Conservation (phyloP, 2,888 invertebrate genomes). For the Cataglyphis altisquamis region DNA sequence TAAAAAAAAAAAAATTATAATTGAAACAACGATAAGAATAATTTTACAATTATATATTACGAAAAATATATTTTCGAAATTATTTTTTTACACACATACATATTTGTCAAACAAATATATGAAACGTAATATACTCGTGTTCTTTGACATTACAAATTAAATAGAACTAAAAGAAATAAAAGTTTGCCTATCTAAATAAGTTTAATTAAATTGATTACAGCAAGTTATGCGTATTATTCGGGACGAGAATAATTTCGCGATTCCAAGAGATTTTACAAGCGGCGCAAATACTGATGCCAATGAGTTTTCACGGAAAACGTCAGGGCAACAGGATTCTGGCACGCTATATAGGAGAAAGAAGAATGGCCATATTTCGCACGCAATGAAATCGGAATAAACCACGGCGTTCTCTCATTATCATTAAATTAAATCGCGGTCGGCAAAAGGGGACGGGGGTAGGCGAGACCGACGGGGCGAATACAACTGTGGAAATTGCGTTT, state of each 20-base stretch:
- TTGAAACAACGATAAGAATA: not conserved
- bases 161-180: slow-evolving; percentile 30
- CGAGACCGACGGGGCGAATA: slow-evolving; percentile 1
- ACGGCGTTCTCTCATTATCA: slow-evolving; percentile 55
- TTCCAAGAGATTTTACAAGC: not conserved
- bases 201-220: slow-evolving; percentile 69
- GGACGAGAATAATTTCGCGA: slow-evolving; percentile 34
- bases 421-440: slow-evolving; percentile 62
- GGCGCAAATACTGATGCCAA: not conserved
- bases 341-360: slow-evolving; percentile 4
- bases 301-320: slow-evolving; percentile 17
- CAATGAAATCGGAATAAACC: slow-evolving; percentile 60
- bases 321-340: not conserved
- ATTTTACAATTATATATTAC: not conserved
- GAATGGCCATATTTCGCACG: slow-evolving; percentile 48
- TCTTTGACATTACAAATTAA: not conserved
- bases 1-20: not conserved
- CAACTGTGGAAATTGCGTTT: slow-evolving; percentile 58
- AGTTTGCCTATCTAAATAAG: slow-evolving; percentile 49
- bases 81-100: not conserved
- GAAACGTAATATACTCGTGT: not conserved
- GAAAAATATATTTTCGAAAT: not conserved
- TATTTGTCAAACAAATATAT: not conserved
- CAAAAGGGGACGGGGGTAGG: not conserved
- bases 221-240: slow-evolving; percentile 63